Evolutionary conservation across 1,140 invertebrate species (phyloP), one percentile per base, ranked within the genome.

Genomic region (Scaptomyza montana): DNA sequence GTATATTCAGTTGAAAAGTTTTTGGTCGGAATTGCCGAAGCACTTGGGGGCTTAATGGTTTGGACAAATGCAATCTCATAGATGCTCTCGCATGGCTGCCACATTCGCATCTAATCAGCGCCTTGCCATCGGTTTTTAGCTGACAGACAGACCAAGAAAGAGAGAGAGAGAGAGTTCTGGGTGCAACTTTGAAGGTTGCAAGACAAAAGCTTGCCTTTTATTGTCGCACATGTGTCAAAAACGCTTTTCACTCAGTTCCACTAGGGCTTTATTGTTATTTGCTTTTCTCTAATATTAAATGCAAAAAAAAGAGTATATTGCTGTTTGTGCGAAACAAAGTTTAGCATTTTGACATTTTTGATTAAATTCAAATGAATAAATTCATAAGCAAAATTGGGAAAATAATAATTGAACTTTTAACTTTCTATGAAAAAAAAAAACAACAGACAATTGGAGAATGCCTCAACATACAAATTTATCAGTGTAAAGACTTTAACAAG

Each of bases 61-160:
- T 57, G 54, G 45, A 67, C 55, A 67, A 67, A 67, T 67, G 30
- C 55, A 67, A 67, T 60, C 53, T 64, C 13, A 19, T 30, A 57
- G 53, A 57, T 47, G 45, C 43, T 57, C 19, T 36, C 33, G 25
- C 55, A 45, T 67, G 47, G 21, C 51, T 56, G 63, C 51, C 63
- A 56, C 43, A 36, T 51, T 60, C 49, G 57, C 66, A 74, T 74
- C 66, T 74, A 74, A 74, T 74, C 72, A 69, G 59, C 66, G 60
- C 41, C 41, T 61, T 53, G 49, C 65, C 61, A 49, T 45, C 33
- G 39, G 13, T 54, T 61, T 33, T 36, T 49, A 33, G 41, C 25
- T 28, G 55, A 69, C 59, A 50, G 43, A 13, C 30, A 30, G 55
- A 13, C 21, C 28, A 3, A 33, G 30, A 36, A 1, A 36, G 8